Evolutionary conservation across 2,113 vertebrate genomes (phyloP).

Genomic region (Forbesichthys agassizii): DNA sequence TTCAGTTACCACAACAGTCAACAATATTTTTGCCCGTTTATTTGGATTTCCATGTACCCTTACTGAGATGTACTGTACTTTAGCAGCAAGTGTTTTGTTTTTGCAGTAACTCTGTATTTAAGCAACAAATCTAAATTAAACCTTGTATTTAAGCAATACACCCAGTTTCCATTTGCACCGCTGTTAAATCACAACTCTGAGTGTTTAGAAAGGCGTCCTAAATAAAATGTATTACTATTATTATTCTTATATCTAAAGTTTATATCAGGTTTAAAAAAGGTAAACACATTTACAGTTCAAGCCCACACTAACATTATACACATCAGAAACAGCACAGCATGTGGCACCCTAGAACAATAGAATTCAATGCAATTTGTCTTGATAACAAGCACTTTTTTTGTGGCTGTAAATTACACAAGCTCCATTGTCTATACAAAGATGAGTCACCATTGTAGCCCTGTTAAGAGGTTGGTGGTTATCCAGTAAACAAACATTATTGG

Average conservation of each 20-base stretch:
- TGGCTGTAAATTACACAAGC: constrained; percentile 44
- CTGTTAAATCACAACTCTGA: too few relatives aligned
- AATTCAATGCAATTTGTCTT: constrained; percentile 34
- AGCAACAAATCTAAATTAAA: too few relatives aligned
- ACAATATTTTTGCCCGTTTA: constrained; percentile 20
- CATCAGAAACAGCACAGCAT: background rate
- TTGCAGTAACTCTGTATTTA: too few relatives aligned
- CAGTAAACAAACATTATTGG: constrained; percentile 26
- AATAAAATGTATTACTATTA: too few relatives aligned
- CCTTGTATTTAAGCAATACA: too few relatives aligned
- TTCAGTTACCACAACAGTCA: constrained; percentile 52
- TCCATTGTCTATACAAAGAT: constrained; percentile 50
- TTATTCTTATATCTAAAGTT: too few relatives aligned
- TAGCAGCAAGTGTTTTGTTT: background rate
- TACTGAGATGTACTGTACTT: constrained; percentile 19
- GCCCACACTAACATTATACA: background rate
- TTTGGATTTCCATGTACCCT: constrained; percentile 33
- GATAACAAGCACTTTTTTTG: constrained; percentile 34
- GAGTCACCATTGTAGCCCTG: constrained; percentile 57
- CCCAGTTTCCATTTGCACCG: too few relatives aligned
- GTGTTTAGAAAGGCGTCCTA: too few relatives aligned
- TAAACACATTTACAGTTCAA: constrained; percentile 2
- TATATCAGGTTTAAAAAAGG: background rate
- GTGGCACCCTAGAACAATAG: constrained; percentile 17
- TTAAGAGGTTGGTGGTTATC: constrained; percentile 33